Conservation (phyloP, 1,140 invertebrate species). For the Tenebrio molitor region DNA sequence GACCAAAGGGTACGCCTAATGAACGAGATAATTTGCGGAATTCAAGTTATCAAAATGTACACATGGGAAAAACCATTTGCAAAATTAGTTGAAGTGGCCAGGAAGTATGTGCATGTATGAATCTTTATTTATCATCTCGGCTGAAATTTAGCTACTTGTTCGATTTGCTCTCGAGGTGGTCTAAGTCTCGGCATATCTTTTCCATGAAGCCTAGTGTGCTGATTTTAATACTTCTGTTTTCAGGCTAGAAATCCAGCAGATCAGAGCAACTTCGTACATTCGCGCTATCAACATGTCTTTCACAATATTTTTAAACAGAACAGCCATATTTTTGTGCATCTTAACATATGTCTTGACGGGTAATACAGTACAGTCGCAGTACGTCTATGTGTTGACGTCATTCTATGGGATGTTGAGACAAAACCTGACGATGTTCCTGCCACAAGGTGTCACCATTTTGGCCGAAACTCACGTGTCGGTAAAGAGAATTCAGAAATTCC, state of each 20-base stretch:
- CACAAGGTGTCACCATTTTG: conserved; percentile 71
- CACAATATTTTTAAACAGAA: conserved; percentile 78
- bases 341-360: conserved; percentile 80
- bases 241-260: conserved; percentile 76
- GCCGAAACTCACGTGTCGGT: conserved; percentile 78
- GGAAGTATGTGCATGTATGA: conserved; percentile 61
- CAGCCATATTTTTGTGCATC: conserved; percentile 84
- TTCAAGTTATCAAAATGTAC: conserved; percentile 89
- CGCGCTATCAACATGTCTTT: conserved; percentile 80
- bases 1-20: conserved; percentile 80
- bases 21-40: conserved; percentile 83
- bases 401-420: conserved; percentile 80
- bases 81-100: conserved; percentile 49
- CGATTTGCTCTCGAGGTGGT: too few relatives aligned
- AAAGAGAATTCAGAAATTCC: conserved; percentile 76
- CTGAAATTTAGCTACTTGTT: too few relatives aligned
- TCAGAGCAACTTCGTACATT: conserved; percentile 78
- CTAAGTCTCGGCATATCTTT: not conserved
- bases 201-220: conserved; percentile 48
- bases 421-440: conserved; percentile 80
- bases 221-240: conserved; percentile 39
- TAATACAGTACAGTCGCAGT: conserved; percentile 77
- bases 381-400: conserved; percentile 78
- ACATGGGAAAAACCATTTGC: conserved; percentile 82
- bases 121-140: conserved; percentile 17